Evolutionary conservation across 2,797 vertebrate genomes (phyloP).

Genomic region (Lateolabrax maculatus): DNA sequence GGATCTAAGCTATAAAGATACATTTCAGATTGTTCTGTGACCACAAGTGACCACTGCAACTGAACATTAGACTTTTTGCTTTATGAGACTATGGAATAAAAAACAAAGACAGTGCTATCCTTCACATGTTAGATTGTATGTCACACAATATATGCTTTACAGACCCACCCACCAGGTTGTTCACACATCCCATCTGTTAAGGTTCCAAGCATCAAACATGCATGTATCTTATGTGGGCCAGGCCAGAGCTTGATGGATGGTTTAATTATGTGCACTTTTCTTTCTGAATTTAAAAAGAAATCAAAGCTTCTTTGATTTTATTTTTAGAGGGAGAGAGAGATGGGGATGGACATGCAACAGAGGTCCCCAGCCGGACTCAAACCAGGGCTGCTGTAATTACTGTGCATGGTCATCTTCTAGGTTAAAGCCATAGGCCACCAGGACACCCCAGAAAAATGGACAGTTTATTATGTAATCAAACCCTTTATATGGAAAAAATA

Average conservation of each 20-base stretch:
- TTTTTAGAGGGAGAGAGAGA: constrained; percentile 1
- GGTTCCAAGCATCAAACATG: constrained; percentile 42
- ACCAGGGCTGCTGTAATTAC: background rate
- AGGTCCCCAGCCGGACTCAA: background rate
- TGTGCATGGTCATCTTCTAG: background rate
- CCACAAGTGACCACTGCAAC: constrained; percentile 1
- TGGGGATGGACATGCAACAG: constrained; percentile 2
- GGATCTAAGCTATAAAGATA: constrained; percentile 3
- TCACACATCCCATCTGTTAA: constrained; percentile 26
- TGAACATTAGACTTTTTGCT: background rate
- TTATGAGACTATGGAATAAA: background rate
- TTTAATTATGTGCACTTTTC: constrained; percentile 66
- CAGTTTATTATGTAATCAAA: constrained; percentile 26
- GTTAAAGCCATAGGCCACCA: background rate
- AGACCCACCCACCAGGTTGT: constrained; percentile 21
- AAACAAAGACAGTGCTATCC: background rate
- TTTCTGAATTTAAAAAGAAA: constrained; percentile 1
- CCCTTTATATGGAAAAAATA: background rate
- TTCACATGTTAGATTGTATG: background rate
- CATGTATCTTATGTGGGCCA: constrained; percentile 62
- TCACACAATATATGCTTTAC: constrained; percentile 1
- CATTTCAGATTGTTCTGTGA: constrained; percentile 20
- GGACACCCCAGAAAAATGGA: background rate
- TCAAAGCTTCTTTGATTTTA: background rate
- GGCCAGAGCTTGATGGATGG: constrained; percentile 64